These are phyloP conservation scores for Dasypus novemcinctus DNA, from an alignment of 2,113 vertebrate genomes.

Conservation along the genomic window DNA sequence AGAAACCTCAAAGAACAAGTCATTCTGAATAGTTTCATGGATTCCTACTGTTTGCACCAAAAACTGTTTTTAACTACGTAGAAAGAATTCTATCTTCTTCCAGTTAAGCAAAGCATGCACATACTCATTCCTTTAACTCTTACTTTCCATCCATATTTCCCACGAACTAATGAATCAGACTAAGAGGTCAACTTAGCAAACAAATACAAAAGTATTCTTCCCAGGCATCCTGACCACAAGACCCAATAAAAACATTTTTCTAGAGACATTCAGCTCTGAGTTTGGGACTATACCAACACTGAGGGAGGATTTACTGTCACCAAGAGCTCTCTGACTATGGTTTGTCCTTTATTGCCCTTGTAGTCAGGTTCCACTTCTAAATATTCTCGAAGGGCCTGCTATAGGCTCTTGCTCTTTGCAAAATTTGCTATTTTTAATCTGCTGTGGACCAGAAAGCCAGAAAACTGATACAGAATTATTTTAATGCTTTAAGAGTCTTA, in stretches of 20 bases:
- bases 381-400: background rate
- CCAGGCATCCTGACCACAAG: background rate
- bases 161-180: background rate
- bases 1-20: background rate
- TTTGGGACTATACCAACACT: background rate
- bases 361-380: background rate
- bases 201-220: background rate
- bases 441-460: background rate
- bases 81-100: background rate
- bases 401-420: background rate
- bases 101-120: background rate
- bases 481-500: background rate
- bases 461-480: background rate
- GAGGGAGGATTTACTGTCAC: background rate
- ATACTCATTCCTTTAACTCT: background rate
- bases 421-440: conserved; percentile 13
- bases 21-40: background rate
- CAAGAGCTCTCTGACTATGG: background rate
- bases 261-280: background rate
- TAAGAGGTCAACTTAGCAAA: background rate
- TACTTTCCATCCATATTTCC: background rate
- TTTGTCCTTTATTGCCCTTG: background rate
- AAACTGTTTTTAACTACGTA: conserved; percentile 9
- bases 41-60: background rate
- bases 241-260: background rate